Conservation (phyloP, 2,113 vertebrate species). For the Globicephala melas region DNA sequence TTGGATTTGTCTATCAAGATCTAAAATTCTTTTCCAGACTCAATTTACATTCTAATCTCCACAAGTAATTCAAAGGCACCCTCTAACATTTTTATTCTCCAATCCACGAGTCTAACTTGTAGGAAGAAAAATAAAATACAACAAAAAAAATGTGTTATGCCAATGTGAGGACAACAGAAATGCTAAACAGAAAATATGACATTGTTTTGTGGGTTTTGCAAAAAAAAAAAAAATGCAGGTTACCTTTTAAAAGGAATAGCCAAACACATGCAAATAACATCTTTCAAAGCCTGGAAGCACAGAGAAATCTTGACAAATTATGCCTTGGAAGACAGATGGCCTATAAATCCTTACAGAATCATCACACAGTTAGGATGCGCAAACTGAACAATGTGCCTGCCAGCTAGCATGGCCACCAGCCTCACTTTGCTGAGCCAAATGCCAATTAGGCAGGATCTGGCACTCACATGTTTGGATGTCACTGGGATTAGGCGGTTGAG, state of each 20-base stretch:
- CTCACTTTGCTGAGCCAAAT: constrained; percentile 40
- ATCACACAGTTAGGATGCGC: neutral
- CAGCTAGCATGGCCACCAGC: constrained; percentile 20
- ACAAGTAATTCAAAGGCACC: constrained; percentile 28
- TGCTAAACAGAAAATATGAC: neutral
- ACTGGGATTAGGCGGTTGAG: neutral
- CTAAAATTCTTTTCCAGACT: constrained; percentile 51
- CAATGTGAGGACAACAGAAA: neutral
- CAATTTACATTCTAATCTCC: constrained; percentile 58
- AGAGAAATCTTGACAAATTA: neutral
- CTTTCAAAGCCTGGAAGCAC: neutral
- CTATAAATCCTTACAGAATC: constrained; percentile 13
- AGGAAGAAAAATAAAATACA: constrained; percentile 29
- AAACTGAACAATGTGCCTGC: neutral
- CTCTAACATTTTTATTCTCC: constrained; percentile 7
- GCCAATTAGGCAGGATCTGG: constrained; percentile 52
- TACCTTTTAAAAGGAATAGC: constrained; percentile 24
- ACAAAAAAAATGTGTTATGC: neutral
- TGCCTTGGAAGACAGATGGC: constrained; percentile 53
- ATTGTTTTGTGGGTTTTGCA: neutral
- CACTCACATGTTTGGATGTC: constrained; percentile 1
- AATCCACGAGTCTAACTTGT: neutral
- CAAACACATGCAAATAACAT: constrained; percentile 30
- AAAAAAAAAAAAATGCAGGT: neutral
- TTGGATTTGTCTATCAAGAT: constrained; percentile 54